These are phyloP conservation scores for Lates calcarifer DNA, from an alignment of 2,113 vertebrate genomes.

Conservation along the genomic window DNA sequence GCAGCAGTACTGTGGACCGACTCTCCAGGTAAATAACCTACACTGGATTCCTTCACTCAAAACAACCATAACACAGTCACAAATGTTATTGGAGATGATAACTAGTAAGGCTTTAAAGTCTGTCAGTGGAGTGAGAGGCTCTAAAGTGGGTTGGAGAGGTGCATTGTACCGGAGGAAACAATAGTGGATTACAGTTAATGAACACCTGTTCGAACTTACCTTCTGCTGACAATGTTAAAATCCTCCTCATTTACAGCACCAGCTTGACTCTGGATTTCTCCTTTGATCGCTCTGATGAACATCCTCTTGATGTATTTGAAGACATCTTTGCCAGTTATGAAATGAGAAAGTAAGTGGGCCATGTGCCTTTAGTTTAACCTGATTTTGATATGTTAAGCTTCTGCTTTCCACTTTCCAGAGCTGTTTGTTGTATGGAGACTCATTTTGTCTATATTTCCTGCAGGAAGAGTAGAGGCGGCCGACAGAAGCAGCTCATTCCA, in stretches of 20 bases:
- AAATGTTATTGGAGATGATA: too few relatives aligned
- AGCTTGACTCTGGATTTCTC: slow-evolving; percentile 91
- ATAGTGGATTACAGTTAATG: too few relatives aligned
- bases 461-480: slow-evolving; percentile 90
- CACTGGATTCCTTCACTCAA: too few relatives aligned
- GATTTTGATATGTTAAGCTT: not conserved
- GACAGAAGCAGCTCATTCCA: slow-evolving; percentile 95
- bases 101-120: too few relatives aligned
- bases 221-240: not conserved
- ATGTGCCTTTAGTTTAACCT: not conserved
- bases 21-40: slow-evolving; percentile 87
- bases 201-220: too few relatives aligned
- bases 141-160: too few relatives aligned
- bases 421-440: not conserved
- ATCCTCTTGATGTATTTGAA: slow-evolving; percentile 90
- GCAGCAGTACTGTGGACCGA: slow-evolving; percentile 71
- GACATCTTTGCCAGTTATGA: slow-evolving; percentile 93
- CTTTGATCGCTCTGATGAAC: slow-evolving; percentile 93
- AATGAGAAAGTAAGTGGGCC: slow-evolving; percentile 90
- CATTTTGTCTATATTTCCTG: slow-evolving; percentile 41
- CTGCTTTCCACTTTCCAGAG: not conserved
- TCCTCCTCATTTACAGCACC: slow-evolving; percentile 80
- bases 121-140: too few relatives aligned
- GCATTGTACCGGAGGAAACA: too few relatives aligned
- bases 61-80: too few relatives aligned